Conservation (phyloP, 1,140 invertebrate species). For the Triops cancriformis region DNA sequence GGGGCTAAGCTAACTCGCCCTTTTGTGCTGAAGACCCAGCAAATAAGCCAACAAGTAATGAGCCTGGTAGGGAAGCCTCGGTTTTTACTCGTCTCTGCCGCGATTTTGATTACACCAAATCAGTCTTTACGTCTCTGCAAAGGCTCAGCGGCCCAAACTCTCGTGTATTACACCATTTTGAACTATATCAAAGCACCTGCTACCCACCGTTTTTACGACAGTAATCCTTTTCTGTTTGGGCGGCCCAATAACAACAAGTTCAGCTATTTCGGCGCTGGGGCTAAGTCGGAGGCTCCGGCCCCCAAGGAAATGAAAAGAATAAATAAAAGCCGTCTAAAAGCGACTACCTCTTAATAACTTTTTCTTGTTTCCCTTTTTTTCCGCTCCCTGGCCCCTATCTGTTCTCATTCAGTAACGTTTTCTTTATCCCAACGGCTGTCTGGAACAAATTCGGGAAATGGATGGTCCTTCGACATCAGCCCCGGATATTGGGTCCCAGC, state of each 20-base stretch:
- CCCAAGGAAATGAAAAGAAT: not conserved
- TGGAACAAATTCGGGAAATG: too few relatives aligned
- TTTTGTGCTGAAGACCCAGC: too few relatives aligned
- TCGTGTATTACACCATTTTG: not conserved
- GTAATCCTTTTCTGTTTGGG: not conserved
- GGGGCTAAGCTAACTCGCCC: too few relatives aligned
- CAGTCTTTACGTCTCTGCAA: not conserved
- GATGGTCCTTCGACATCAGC: not conserved
- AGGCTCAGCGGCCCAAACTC: not conserved
- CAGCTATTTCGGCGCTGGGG: not conserved
- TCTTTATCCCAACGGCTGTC: too few relatives aligned
- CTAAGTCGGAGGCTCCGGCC: not conserved
- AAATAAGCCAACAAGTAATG: not conserved
- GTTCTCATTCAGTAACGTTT: too few relatives aligned
- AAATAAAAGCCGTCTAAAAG: not conserved
- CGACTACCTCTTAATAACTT: not conserved
- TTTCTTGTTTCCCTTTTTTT: not conserved
- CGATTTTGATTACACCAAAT: not conserved
- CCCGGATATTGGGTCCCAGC: not conserved
- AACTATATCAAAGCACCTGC: constrained; percentile 6
- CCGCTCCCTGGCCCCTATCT: too few relatives aligned
- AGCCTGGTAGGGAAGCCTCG: not conserved
- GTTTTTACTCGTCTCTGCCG: not conserved
- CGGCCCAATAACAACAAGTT: not conserved
- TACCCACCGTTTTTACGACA: not conserved